Conservation (phyloP, 2,888 invertebrate genomes). For the Tribolium freemani region DNA sequence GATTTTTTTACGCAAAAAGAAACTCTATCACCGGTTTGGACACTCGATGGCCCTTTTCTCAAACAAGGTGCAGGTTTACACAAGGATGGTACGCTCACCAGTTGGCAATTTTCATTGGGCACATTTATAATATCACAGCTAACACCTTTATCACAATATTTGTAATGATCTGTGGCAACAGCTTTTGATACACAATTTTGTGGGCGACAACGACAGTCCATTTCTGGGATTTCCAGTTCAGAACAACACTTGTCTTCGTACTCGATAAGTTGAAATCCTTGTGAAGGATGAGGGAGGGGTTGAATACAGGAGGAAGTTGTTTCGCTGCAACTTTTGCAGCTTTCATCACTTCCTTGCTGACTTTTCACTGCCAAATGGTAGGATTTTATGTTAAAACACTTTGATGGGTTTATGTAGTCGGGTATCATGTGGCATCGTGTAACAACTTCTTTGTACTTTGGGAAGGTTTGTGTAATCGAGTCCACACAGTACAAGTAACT, state of each 20-base stretch:
- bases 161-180: slow-evolving; percentile 12
- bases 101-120: background rate
- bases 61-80: slow-evolving; percentile 1
- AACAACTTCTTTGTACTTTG: slow-evolving; percentile 6
- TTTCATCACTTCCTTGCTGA: slow-evolving; percentile 5
- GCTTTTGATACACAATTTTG: slow-evolving; percentile 14
- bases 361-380: slow-evolving; percentile 22
- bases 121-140: slow-evolving; percentile 8
- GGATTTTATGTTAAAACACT: slow-evolving; percentile 5
- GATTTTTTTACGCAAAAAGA: background rate
- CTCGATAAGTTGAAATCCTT: slow-evolving; percentile 31
- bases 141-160: slow-evolving; percentile 8
- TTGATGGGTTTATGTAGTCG: background rate
- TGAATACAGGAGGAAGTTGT: background rate
- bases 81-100: background rate
- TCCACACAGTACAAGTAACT: background rate
- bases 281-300: background rate
- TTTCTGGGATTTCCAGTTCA: slow-evolving; percentile 5
- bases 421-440: slow-evolving; percentile 4
- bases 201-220: background rate
- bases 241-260: slow-evolving; percentile 39
- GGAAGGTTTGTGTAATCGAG: background rate
- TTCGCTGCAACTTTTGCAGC: background rate
- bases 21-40: background rate
- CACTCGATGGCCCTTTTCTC: slow-evolving; percentile 5